Conservation (phyloP, 1,140 invertebrate genomes). For the Brachionus paranguensis region DNA sequence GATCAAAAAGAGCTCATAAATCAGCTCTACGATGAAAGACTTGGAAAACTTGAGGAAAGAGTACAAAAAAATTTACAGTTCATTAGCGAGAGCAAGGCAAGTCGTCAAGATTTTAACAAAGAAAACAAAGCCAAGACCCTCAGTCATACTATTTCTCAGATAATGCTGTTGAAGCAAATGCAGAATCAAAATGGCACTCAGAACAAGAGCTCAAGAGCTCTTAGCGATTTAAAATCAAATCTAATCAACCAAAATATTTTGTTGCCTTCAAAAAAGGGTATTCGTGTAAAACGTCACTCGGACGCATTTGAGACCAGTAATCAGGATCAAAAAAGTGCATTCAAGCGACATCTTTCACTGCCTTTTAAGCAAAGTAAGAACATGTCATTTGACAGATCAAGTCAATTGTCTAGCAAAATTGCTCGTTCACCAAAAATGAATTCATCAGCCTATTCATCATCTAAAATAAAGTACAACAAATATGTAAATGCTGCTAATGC, state of each 20-base stretch:
- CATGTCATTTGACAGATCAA: not conserved
- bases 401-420: not conserved
- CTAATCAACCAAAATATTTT: constrained; percentile 9
- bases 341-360: constrained; percentile 14
- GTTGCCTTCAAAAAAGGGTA: not conserved
- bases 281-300: not conserved
- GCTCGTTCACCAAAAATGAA: constrained; percentile 10
- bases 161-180: constrained; percentile 8
- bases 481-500: not conserved
- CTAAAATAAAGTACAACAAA: constrained; percentile 17
- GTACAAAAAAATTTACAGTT: constrained; percentile 10
- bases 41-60: not conserved
- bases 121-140: not conserved
- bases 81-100: constrained; percentile 14
- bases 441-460: constrained; percentile 24
- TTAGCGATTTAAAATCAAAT: constrained; percentile 28
- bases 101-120: not conserved
- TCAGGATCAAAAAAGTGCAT: not conserved
- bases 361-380: constrained; percentile 35
- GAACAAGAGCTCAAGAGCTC: constrained; percentile 5
- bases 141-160: constrained; percentile 17
- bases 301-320: not conserved
- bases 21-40: not conserved
- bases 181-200: not conserved
- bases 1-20: not conserved